Base-by-base conservation (phyloP, 2,113 vertebrate genomes). In the Oceanodroma tethys region DNA sequence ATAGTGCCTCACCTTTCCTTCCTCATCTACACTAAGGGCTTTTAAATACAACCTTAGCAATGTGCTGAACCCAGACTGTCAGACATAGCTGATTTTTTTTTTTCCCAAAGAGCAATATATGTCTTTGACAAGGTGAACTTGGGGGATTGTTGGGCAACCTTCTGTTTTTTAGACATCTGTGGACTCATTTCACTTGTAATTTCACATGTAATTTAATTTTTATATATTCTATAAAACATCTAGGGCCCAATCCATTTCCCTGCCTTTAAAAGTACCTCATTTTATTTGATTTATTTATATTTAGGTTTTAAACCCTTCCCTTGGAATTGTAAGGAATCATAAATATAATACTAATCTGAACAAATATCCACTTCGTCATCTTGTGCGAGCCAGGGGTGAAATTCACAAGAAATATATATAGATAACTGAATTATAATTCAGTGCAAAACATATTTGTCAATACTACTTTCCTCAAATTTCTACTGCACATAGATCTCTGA, bases 271-370 rank as follows among this genome's bases (percentile, higher is more conserved):
- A 79, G 36, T 59, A 81, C 10, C 21, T 78, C 34, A 42, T 13
- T n/a, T n/a, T n/a, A n/a, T n/a, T n/a, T 84, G 56, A 88, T 75
- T 92, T 92, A 83, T 93, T 75, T 74, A 56, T 92, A 83, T 93
- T 75, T 74, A 56, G 30, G 36, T 88, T 26, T 59, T 88, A 88
- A 90, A 93, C 47, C 36, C 4, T 75, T 83, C 52, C 25, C 8
- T 52, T 60, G 48, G 43, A 92, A 71, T 50, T 62, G 9, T 67
- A 68, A 88, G 71, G 60, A 78, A 81, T 67, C 50, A 38, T 71
- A 94, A 92, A 92, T 55, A 67, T 76, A 81, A 55, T 91, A 90
- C n/a, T 76, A 93, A 95, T 83, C 56, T 71, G 47, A 95, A 63
- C 20, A 94, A 90, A 93, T 84, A 94, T 59, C 27, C 27, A 59